Base-by-base conservation (phyloP, 1,140 invertebrate species). In the Halictus rubicundus region DNA sequence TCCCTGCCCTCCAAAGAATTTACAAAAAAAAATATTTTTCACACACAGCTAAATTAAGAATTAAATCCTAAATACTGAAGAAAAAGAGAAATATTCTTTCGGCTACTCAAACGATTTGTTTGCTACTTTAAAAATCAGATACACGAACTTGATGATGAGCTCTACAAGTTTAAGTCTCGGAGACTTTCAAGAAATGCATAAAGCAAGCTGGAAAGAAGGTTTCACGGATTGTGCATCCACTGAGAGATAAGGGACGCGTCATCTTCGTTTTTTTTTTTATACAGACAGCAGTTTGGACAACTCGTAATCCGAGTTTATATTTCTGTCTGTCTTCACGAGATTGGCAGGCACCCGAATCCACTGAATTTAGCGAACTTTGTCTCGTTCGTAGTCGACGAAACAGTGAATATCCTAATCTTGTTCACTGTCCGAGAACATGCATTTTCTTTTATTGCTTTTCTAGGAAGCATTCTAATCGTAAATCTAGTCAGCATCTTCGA, bases 211-310 rank as follows among this genome's bases (percentile, higher is more conserved):
- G n/a, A 52, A 23, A n/a, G n/a, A 68, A 2, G 16, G 25, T 60
- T 27, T 19, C 6, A 9, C 64, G 23, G 64, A 23, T 75, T 66
- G 54, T 23, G 72, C 49, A 65, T 64, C 64, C 32, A 12, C 39
- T 12, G 2, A n/a, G n/a, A 54, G 61, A 74, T 74, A 74, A 74
- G 49, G 19, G 39, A 27, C 9, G n/a, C 54, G 60, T 42, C 49
- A 23, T 27, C 54, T 57, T 75, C 19, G 27, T n/a, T n/a, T n/a
- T n/a, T 72, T 61, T 61, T 39, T 61, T 63, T 25, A 27, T 39
- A 23, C 46, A 16, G 59, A n/a, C 14, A 19, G 59, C 39, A 46
- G 70, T 63, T 63, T 42, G 39, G 25, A 42, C 70, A 57, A 75
- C 32, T 75, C 63, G 32, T 66, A 75, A 75, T n/a, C 46, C 12